A percentile compares a stretch with the other conserved stretches of the same genome.
These are phyloP conservation scores for Ditula angustiorana DNA, from an alignment of 2,888 invertebrate genomes.

Conservation along the genomic window DNA sequence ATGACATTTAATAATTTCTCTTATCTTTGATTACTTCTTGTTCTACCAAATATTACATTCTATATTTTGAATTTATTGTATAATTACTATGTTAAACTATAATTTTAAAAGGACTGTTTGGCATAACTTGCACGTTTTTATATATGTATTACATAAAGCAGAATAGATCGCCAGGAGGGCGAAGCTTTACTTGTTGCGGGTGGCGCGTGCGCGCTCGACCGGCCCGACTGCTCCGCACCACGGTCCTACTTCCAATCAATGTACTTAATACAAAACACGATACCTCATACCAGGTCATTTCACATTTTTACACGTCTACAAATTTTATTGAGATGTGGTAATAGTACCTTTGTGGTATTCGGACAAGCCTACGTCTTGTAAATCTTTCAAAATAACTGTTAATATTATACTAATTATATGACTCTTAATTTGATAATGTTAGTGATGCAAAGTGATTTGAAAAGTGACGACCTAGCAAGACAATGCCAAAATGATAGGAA, in stretches of 20 bases:
- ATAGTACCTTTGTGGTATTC: too few species aligned
- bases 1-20: constrained; percentile 12
- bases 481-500: neutral
- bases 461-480: neutral
- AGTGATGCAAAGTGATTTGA: neutral
- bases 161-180: neutral
- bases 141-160: neutral
- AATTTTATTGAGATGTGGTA: neutral
- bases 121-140: neutral
- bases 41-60: constrained; percentile 28
- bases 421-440: neutral
- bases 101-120: neutral
- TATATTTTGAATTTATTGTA: neutral
- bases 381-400: neutral
- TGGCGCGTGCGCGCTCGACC: neutral
- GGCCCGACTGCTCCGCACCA: neutral
- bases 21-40: too few species aligned
- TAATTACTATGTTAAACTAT: neutral
- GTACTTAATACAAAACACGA: neutral
- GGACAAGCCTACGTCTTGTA: neutral
- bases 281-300: neutral
- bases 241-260: neutral
- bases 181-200: neutral
- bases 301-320: neutral
- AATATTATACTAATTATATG: neutral